Evolutionary conservation across 2,888 invertebrate species (phyloP).

Genomic region (Zeuzera pyrina): DNA sequence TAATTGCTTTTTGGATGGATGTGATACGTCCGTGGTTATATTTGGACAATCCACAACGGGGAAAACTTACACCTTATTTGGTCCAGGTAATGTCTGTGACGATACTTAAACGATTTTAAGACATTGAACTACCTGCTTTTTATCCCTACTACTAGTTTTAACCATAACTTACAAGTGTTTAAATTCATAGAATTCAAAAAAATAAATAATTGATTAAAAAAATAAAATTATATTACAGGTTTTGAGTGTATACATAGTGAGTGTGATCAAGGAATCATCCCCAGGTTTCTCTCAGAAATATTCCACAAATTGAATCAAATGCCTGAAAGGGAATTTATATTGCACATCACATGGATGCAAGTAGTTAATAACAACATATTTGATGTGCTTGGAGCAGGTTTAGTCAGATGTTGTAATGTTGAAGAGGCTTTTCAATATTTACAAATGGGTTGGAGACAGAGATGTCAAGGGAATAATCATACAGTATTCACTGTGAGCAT

Average conservation of each 20-base stretch:
- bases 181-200: neutral
- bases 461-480: slow-evolving; percentile 74
- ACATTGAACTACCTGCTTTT: neutral
- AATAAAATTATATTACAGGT: slow-evolving; percentile 30
- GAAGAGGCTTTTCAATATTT: slow-evolving; percentile 81
- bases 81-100: slow-evolving; percentile 67
- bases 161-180: neutral
- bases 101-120: neutral
- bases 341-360: slow-evolving; percentile 83
- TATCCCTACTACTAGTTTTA: neutral
- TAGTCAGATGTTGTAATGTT: slow-evolving; percentile 75
- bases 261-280: slow-evolving; percentile 80
- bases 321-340: slow-evolving; percentile 75
- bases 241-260: slow-evolving; percentile 75
- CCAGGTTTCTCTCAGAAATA: slow-evolving; percentile 80
- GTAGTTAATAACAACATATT: slow-evolving; percentile 78
- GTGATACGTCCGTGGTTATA: slow-evolving; percentile 82
- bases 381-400: slow-evolving; percentile 72
- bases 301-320: slow-evolving; percentile 77
- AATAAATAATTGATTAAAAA: neutral
- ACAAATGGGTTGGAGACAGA: slow-evolving; percentile 76
- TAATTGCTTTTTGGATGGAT: slow-evolving; percentile 79
- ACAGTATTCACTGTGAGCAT: slow-evolving; percentile 81
- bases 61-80: slow-evolving; percentile 82
- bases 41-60: slow-evolving; percentile 79